Evolutionary conservation across 2,113 vertebrate genomes (phyloP), one percentile per base, ranked within the genome.

Genomic region (Rafetus swinhoei): DNA sequence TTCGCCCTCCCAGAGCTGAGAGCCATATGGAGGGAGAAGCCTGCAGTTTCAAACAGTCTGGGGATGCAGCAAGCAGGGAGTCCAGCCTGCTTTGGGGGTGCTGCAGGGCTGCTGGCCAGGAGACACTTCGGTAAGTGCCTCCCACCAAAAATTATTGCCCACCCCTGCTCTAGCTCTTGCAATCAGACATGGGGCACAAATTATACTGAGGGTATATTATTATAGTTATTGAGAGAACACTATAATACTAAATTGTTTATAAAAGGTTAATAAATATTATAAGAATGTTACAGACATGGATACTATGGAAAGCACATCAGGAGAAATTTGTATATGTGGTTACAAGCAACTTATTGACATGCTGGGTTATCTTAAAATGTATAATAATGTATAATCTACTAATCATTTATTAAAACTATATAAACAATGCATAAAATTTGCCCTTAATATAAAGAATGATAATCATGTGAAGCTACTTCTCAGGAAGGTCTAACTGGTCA

Each of bases 261-360:
- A 81, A 92, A 79, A 87, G 4, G 16, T 82, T 94, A 83, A 88
- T 82, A 92, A 85, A 81, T 88, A 81, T 56, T 54, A 85, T 60
- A 88, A 91, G 13, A 5, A 60, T 54, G 14, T 81, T 88, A 52
- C 29, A 85, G 25, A 11, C 15, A 91, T 57, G 85, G 86, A 56
- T 90, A 92, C 2, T 16, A 12, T 35, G 2, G 84, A 85, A 57
- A 79, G 79, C 4, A 90, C 39, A 81, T 91, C 79, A 93, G 91
- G 86, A 81, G 59, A 69, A 84, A 22, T 11, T 27, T 53, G 53
- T 81, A 91, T 93, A 21, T 72, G 82, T 60, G 81, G 93, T 93
- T 94, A 83, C 25, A 79, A 62, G 86, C 91, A 87, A 95, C 82
- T 27, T 91, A 95, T 93, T 94, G 82, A 93, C 88, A 80, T 8